Evolutionary conservation across 2,113 vertebrate species (phyloP), one percentile per base, ranked within the genome.

Genomic region (Neofelis nebulosa): DNA sequence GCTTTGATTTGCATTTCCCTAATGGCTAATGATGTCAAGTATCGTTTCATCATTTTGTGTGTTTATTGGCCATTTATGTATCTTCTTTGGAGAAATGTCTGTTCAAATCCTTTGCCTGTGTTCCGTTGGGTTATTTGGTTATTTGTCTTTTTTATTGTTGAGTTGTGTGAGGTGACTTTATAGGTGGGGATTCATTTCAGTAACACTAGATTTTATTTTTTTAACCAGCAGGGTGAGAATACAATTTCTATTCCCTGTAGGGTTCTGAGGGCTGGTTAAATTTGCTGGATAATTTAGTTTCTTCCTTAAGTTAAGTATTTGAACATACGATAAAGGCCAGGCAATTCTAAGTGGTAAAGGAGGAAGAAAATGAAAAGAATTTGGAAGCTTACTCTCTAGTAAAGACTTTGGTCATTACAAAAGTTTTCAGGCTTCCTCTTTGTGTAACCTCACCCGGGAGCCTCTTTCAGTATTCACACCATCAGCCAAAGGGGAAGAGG

Each of bases 41-140:
- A 84, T 78, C 48, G 74, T 97, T 85, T 91, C 71, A 69, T 92
- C 6, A 63, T 81, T 92, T 92, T 36, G 18, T 65, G 57, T 85
- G 10, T 31, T 91, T 93, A 82, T 48, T 76, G 76, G 50, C 29
- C n/a, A 92, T 55, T 95, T 52, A 38, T 78, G 8, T n/a, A 11
- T 97, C 33, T 92, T 94, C 23, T 96, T 89, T 94, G 66, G 45
- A 95, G 96, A 95, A 89, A 93, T 92, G 23, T 69, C 25, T 81
- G 23, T 68, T 96, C 21, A 91, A 73, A 92, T 95, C 8, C 38
- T 95, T 93, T 91, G 21, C 66, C 9, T 18, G 25, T 74, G 93
- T 95, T 97, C 31, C 61, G 0, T 29, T 90, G 52, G 31, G 52
- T 63, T 95, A 78, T 82, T 89, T 92, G 31, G 15, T 74, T 76